These are phyloP conservation scores for Volucella bombylans DNA, from an alignment of 2,888 invertebrate species.

Conservation along the genomic window DNA sequence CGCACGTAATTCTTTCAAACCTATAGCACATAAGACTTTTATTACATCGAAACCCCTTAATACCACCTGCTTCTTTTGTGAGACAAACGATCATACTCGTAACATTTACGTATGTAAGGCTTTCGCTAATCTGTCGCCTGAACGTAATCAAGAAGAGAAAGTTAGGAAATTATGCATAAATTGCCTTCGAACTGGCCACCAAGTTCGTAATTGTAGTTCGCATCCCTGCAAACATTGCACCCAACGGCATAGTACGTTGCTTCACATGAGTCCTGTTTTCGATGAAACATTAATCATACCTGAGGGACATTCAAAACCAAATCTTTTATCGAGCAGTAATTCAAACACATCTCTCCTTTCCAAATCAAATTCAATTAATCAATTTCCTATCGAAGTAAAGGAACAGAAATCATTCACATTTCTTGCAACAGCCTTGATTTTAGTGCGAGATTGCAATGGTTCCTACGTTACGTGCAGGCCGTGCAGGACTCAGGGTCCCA, in stretches of 20 bases:
- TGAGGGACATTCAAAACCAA: background rate
- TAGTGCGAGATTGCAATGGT: background rate
- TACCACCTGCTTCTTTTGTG: conserved; percentile 16
- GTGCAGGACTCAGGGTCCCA: conserved; percentile 59
- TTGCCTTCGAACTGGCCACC: conserved; percentile 45
- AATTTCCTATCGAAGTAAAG: background rate
- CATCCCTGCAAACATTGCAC: conserved; percentile 34
- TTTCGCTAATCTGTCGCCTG: conserved; percentile 13
- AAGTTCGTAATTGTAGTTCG: conserved; percentile 33
- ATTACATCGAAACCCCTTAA: conserved; percentile 2
- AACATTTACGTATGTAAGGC: conserved; percentile 21
- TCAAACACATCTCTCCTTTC: background rate
- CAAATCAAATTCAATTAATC: background rate
- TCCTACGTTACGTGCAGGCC: too few relatives aligned
- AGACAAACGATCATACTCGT: conserved; percentile 22
- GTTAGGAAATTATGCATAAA: conserved; percentile 46
- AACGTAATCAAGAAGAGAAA: conserved; percentile 39
- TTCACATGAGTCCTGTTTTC: conserved; percentile 32
- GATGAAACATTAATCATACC: conserved; percentile 1
- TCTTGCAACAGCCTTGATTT: conserved; percentile 9
- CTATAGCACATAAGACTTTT: conserved; percentile 6
- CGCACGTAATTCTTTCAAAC: background rate
- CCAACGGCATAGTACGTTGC: conserved; percentile 37
- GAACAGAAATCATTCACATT: background rate
- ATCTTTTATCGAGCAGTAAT: background rate